Conservation (phyloP, 1,140 invertebrate genomes). For the Delia radicum region DNA sequence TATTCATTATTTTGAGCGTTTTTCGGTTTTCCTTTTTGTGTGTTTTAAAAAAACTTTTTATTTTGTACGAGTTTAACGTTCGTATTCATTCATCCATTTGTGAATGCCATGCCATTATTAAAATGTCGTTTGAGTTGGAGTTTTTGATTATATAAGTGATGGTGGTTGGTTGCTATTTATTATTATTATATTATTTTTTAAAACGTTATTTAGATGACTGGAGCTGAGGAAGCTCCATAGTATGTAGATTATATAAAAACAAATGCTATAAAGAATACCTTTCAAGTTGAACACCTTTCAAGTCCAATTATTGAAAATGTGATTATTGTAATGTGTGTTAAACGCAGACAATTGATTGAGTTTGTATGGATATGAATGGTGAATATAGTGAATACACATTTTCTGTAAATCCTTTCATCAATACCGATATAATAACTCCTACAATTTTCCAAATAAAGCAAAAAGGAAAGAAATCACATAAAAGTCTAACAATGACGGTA, state of each 20-base stretch:
- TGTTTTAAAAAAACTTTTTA: not conserved
- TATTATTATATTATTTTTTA: not conserved
- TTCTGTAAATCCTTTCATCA: too few relatives aligned
- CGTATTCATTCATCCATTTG: not conserved
- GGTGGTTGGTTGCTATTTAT: not conserved
- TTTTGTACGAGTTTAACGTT: not conserved
- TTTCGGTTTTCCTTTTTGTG: not conserved
- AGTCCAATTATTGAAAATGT: not conserved
- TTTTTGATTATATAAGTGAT: not conserved
- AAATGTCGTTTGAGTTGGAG: not conserved
- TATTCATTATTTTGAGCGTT: not conserved
- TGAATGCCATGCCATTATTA: not conserved
- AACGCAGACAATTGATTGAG: too few relatives aligned
- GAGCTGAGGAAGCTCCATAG: not conserved
- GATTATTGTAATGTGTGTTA: not conserved
- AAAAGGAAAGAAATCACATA: too few relatives aligned
- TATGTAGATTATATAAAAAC: not conserved
- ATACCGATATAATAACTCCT: too few relatives aligned
- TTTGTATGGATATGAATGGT: too few relatives aligned
- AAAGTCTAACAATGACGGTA: too few relatives aligned
- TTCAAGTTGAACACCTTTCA: conserved; percentile 15
- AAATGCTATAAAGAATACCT: not conserved
- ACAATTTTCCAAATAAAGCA: too few relatives aligned
- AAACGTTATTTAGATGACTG: too few relatives aligned
- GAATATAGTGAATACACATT: too few relatives aligned